A percentile compares a stretch with the other conserved stretches of the same genome.
Conservation (phyloP, 2,113 vertebrate species). For the Antechinus flavipes region DNA sequence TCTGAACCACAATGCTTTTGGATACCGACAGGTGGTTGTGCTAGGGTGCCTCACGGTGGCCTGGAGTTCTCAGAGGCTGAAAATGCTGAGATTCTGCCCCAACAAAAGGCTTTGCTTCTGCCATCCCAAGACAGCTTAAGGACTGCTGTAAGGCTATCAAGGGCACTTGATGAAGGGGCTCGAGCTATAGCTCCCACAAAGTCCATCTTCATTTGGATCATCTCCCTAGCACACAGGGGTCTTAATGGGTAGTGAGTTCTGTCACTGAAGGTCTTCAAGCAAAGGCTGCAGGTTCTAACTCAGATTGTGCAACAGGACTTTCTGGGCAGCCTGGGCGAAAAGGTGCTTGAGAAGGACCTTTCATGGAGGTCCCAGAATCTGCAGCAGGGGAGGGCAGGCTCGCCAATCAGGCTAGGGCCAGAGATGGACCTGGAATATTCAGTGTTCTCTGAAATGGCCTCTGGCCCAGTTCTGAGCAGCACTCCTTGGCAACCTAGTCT, state of each 20-base stretch:
- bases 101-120: background rate
- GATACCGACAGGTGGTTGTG: no score
- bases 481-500: background rate
- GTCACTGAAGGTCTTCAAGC: background rate
- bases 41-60: no score
- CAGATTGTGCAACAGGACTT: background rate
- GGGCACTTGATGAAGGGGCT: background rate
- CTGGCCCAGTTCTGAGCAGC: background rate
- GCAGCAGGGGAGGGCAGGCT: no score
- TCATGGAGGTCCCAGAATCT: no score
- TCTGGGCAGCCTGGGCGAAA: background rate
- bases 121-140: background rate
- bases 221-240: background rate
- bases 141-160: no score
- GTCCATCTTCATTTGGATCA: background rate
- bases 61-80: no score
- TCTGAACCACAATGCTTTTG: background rate
- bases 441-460: background rate
- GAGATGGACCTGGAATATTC: background rate
- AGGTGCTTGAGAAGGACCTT: background rate
- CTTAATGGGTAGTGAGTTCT: background rate
- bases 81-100: background rate
- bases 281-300: background rate
- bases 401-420: background rate
- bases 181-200: background rate